phyloP scores from a whole-genome alignment of 2,113 vertebrate species.

The Alexandromys fortis region DNA sequence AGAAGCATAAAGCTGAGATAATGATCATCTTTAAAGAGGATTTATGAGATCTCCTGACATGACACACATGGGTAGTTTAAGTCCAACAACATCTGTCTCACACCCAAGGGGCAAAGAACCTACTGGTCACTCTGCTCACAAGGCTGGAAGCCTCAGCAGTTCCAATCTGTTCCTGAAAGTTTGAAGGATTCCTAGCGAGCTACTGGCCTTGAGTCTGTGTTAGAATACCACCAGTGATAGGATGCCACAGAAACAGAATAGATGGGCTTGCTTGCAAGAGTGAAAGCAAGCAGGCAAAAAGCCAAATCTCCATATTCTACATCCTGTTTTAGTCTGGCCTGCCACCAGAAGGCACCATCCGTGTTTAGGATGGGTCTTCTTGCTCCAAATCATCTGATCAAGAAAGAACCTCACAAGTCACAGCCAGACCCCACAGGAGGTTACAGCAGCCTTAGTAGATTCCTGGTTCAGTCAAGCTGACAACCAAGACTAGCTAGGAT shows the following conservation, averaged over 20 bases:
- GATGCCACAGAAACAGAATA: neutral
- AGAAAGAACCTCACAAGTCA: neutral
- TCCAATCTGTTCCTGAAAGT: neutral
- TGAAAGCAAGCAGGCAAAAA: neutral
- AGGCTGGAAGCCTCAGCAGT: neutral
- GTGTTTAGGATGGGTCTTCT: neutral
- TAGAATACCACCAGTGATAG: neutral
- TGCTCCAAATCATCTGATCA: neutral
- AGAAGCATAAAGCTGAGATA: neutral
- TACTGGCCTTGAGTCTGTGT: neutral
- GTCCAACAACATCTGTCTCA: neutral
- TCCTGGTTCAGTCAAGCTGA: neutral
- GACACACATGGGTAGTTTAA: neutral
- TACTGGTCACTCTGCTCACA: neutral
- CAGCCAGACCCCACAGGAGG: neutral
- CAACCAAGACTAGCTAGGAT: neutral
- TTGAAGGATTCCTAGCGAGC: neutral
- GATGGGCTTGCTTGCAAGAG: neutral
- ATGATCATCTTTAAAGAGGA: neutral
- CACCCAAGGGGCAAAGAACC: neutral
- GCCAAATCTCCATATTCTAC: neutral
- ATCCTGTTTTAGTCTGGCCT: neutral
- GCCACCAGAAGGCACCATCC: neutral
- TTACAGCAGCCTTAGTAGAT: neutral
- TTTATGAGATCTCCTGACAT: neutral